Evolutionary conservation across 2,113 vertebrate species (phyloP).

Genomic region (Neodon shergylaensis): DNA sequence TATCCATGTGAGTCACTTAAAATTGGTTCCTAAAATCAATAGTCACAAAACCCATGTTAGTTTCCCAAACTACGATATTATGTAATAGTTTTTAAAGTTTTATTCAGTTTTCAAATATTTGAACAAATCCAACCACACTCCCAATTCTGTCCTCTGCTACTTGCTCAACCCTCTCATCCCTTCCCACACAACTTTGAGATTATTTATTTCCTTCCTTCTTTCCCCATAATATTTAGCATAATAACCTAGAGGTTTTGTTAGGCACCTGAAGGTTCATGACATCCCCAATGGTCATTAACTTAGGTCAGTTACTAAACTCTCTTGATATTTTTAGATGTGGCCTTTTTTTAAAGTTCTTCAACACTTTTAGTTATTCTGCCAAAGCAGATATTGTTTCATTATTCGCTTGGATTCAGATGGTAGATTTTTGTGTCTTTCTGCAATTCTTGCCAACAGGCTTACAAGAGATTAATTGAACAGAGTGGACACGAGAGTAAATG

Average conservation of each 20-base stretch:
- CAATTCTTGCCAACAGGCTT: constrained; percentile 27
- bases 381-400: constrained; percentile 69
- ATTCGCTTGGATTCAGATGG: constrained; percentile 56
- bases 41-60: background rate
- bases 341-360: background rate
- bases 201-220: background rate
- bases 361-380: constrained; percentile 47
- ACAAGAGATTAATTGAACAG: constrained; percentile 30
- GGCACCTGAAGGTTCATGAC: background rate
- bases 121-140: background rate
- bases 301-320: background rate
- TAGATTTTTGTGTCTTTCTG: constrained; percentile 47
- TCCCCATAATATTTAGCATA: background rate
- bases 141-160: background rate
- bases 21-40: background rate
- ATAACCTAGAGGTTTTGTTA: constrained; percentile 26
- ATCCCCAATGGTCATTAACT: background rate
- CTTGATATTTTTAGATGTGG: background rate
- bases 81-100: background rate
- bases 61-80: background rate
- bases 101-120: background rate
- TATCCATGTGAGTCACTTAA: background rate
- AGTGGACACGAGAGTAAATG: background rate
- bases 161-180: background rate
- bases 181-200: background rate